phyloP scores from a whole-genome alignment of 2,113 vertebrate species.

The Bubo bubo region DNA sequence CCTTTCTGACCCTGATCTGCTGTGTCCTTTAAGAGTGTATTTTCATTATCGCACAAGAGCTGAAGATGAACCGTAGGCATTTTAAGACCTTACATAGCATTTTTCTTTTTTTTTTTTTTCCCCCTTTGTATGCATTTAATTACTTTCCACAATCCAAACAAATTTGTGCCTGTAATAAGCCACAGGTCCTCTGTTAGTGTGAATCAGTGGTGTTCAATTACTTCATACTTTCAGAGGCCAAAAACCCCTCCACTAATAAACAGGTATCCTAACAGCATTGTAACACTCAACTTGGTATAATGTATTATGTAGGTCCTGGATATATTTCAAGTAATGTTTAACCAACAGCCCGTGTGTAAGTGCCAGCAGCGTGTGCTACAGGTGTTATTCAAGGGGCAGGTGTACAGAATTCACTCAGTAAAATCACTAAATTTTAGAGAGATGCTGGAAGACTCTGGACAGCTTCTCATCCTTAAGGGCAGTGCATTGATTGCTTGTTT shows the following conservation, averaged over 20 bases:
- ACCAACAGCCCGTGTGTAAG: fast-evolving
- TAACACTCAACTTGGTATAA: fast-evolving
- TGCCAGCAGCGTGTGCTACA: fast-evolving
- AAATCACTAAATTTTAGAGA: neutral
- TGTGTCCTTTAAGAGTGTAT: neutral
- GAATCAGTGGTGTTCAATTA: no score
- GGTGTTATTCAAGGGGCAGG: fast-evolving
- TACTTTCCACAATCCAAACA: neutral
- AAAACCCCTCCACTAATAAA: neutral
- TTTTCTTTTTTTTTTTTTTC: neutral
- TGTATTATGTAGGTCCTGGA: neutral
- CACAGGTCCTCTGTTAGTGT: neutral
- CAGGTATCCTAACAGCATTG: neutral
- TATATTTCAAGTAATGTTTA: neutral
- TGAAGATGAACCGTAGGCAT: neutral
- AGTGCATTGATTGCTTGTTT: fast-evolving
- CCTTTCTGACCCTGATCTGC: neutral
- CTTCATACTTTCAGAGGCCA: neutral
- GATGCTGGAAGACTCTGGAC: neutral
- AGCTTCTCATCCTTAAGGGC: neutral
- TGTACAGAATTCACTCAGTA: fast-evolving
- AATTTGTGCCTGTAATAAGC: neutral
- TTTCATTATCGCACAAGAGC: neutral
- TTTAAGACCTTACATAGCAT: neutral
- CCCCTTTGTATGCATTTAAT: neutral